A percentile compares a stretch with the other conserved stretches of the same genome.
Conservation (phyloP, 2,797 vertebrate species). For the Trachurus trachurus region DNA sequence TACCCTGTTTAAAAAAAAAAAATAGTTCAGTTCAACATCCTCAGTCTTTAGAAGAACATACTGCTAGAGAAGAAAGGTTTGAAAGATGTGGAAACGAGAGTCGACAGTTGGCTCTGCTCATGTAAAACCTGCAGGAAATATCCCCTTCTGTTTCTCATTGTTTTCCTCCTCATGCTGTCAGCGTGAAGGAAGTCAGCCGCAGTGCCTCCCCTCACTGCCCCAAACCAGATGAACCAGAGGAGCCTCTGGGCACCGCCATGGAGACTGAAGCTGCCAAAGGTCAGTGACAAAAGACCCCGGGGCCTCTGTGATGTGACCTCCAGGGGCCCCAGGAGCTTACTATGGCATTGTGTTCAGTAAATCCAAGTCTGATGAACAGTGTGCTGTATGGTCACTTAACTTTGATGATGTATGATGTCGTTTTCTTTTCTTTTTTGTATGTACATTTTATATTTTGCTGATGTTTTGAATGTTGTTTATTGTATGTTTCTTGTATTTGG, state of each 20-base stretch:
- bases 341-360: neutral
- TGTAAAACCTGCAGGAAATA: neutral
- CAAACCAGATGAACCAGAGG: conserved; percentile 85
- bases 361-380: neutral
- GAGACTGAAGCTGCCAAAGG: conserved; percentile 64
- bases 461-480: too few species aligned
- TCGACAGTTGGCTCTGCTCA: neutral
- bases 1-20: too few species aligned
- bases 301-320: neutral
- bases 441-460: too few species aligned
- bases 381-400: too few species aligned
- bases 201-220: conserved; percentile 87
- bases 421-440: too few species aligned
- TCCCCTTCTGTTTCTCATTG: neutral
- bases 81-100: neutral
- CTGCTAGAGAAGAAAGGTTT: too few species aligned
- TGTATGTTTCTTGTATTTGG: too few species aligned
- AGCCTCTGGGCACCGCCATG: conserved; percentile 84
- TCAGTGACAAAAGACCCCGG: conserved; percentile 38
- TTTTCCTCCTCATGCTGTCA: conserved; percentile 26
- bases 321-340: neutral
- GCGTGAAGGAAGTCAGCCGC: conserved; percentile 74
- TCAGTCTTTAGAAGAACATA: too few species aligned
- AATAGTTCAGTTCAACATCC: too few species aligned
- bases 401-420: too few species aligned